Conservation (phyloP, 1,140 invertebrate genomes). For the Eumaeus atala region DNA sequence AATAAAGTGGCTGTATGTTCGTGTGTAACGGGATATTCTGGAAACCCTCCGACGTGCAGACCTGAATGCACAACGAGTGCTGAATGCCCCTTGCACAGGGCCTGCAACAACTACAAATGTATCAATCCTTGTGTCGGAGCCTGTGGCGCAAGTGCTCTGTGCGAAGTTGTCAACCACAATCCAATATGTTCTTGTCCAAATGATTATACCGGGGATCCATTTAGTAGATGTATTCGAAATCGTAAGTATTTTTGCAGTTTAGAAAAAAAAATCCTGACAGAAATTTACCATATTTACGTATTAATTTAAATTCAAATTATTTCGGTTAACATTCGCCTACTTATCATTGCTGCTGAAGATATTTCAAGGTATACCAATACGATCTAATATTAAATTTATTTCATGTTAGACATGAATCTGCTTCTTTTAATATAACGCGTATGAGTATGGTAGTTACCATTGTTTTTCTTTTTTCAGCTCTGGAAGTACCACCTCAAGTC, state of each 20-base stretch:
- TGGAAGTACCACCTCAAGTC: conserved; percentile 64
- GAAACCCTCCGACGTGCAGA: conserved; percentile 80
- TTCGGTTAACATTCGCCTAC: too few species aligned
- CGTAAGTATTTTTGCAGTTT: conserved; percentile 64
- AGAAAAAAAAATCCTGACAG: too few species aligned
- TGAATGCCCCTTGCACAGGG: conserved; percentile 77
- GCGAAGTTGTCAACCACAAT: conserved; percentile 79
- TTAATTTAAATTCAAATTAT: too few species aligned
- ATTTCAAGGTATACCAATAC: too few species aligned
- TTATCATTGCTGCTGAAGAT: too few species aligned
- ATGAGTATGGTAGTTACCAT: too few species aligned
- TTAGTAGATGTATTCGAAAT: conserved; percentile 77
- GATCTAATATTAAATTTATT: too few species aligned
- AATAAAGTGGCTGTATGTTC: conserved; percentile 80
- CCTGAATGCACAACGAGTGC: conserved; percentile 80
- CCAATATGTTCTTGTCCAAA: conserved; percentile 79
- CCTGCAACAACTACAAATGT: conserved; percentile 82
- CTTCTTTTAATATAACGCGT: too few species aligned
- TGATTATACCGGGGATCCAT: conserved; percentile 83
- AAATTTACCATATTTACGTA: too few species aligned
- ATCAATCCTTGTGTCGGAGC: conserved; percentile 80
- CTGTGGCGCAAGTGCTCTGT: conserved; percentile 80
- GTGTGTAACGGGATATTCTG: conserved; percentile 79
- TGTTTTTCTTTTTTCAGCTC: conserved; percentile 58
- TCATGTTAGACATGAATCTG: too few species aligned